Conservation (phyloP, 2,113 vertebrate species). For the Paracanthobrama guichenoti region DNA sequence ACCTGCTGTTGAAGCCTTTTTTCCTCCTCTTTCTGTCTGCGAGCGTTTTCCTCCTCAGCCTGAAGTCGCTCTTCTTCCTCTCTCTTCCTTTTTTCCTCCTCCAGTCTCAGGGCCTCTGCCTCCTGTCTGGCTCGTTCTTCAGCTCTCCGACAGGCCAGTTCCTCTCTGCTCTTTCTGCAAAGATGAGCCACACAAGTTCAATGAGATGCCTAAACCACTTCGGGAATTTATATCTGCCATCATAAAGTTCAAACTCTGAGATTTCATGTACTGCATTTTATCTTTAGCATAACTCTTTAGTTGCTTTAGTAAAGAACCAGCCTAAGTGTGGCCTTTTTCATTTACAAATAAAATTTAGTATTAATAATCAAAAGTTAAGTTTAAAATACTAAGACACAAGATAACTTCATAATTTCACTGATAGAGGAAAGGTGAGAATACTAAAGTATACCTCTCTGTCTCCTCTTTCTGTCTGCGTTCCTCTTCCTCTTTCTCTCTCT, state of each 20-base stretch:
- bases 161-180: constrained; percentile 81
- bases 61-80: constrained; percentile 78
- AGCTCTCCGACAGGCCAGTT: constrained; percentile 78
- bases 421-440: background rate
- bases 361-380: background rate
- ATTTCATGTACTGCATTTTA: background rate
- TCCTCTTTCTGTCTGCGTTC: constrained; percentile 82
- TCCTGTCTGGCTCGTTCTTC: constrained; percentile 80
- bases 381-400: background rate
- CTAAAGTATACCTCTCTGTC: constrained; percentile 77
- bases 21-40: constrained; percentile 78
- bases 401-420: background rate
- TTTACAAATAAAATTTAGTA: background rate
- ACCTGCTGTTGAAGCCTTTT: constrained; percentile 87
- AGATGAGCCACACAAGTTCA: background rate
- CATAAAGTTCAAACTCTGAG: background rate
- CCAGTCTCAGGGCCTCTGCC: constrained; percentile 76
- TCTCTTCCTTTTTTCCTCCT: constrained; percentile 75
- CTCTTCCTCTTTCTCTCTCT: constrained; percentile 85
- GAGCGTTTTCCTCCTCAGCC: constrained; percentile 80
- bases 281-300: background rate
- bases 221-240: background rate
- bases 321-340: background rate
- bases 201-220: background rate
- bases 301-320: background rate